A percentile compares a stretch with the other conserved stretches of the same genome.
Evolutionary conservation across 2,113 vertebrate genomes (phyloP).

Genomic region (Leucosticte australis): DNA sequence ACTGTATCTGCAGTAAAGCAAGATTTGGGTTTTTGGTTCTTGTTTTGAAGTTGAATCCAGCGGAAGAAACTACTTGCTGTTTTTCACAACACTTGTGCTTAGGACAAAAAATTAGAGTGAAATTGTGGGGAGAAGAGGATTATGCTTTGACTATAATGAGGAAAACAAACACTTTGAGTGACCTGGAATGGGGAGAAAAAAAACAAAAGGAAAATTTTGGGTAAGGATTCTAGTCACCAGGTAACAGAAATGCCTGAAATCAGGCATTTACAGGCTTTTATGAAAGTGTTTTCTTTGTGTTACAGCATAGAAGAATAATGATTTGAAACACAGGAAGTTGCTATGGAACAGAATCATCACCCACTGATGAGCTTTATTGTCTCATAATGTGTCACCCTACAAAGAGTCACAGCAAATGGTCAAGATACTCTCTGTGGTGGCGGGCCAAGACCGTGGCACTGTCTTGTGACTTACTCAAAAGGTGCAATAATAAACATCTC

Average conservation of each 20-base stretch:
- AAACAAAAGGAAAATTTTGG: not conserved
- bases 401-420: slow-evolving; percentile 32
- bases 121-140: not conserved
- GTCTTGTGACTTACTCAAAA: not conserved
- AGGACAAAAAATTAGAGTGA: not conserved
- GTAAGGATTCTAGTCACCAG: not conserved
- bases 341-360: not conserved
- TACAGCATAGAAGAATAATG: not conserved
- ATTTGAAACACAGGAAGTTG: not conserved
- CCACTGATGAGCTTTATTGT: not conserved
- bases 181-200: not conserved
- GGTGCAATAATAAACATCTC: not conserved
- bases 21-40: not conserved
- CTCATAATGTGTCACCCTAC: slow-evolving; percentile 3
- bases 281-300: not conserved
- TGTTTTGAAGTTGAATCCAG: not conserved
- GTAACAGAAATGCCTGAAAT: not conserved
- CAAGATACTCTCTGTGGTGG: not conserved
- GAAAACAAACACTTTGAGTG: not conserved
- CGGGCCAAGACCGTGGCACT: not conserved
- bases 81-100: not conserved
- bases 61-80: not conserved
- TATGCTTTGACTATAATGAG: not conserved
- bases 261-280: not conserved
- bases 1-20: not conserved